These are phyloP conservation scores for Synanthedon formicaeformis DNA, from an alignment of 2,888 invertebrate species.

Conservation along the genomic window DNA sequence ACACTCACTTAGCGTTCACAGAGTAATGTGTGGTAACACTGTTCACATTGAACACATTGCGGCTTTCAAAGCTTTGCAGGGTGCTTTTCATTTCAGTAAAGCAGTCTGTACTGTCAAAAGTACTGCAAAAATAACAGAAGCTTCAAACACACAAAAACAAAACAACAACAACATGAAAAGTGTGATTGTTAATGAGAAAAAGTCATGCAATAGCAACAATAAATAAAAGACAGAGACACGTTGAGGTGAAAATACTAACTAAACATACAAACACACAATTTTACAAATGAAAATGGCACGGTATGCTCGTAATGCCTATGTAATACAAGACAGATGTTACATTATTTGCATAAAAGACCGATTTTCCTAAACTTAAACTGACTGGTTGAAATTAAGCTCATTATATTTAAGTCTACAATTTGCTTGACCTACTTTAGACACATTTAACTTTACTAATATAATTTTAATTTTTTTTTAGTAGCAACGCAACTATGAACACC, in stretches of 20 bases:
- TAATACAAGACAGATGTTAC: no score
- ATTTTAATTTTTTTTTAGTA: no score
- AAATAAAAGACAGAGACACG: neutral
- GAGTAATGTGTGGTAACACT: constrained; percentile 54
- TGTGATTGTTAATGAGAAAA: neutral
- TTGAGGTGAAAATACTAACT: neutral
- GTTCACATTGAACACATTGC: constrained; percentile 62
- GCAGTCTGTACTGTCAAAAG: constrained; percentile 68
- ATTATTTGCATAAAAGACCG: no score
- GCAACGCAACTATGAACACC: no score
- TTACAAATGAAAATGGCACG: no score
- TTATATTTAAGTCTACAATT: no score
- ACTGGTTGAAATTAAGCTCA: no score
- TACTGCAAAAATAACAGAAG: constrained; percentile 65
- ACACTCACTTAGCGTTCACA: constrained; percentile 52
- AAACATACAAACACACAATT: no score
- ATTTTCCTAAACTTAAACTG: no score
- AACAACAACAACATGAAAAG: constrained; percentile 3
- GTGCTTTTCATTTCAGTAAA: constrained; percentile 60
- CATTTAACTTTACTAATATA: no score
- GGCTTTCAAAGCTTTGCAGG: constrained; percentile 62
- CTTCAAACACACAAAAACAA: constrained; percentile 18
- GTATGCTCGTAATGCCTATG: no score
- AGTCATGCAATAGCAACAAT: neutral
- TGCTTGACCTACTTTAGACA: no score